Conservation (phyloP, 2,113 vertebrate genomes). For the Nesogale talazaci region DNA sequence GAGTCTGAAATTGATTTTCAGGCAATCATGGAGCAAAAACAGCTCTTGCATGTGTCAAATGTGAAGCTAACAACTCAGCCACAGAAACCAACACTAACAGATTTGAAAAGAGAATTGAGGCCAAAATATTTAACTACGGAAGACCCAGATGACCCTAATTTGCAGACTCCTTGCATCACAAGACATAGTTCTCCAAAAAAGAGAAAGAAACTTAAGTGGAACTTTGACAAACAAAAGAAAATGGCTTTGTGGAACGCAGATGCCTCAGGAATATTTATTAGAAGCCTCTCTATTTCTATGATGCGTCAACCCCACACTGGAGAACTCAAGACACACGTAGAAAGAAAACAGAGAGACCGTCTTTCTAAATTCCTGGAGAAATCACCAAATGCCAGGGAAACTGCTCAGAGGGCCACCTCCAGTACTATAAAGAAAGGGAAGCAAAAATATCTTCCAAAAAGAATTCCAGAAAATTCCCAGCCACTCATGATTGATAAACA, state of each 20-base stretch:
- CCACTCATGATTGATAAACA: not conserved
- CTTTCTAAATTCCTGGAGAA: slow-evolving; percentile 32
- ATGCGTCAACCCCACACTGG: not conserved
- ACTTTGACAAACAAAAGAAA: not conserved
- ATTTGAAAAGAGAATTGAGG: slow-evolving; percentile 44
- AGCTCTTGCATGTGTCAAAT: not conserved
- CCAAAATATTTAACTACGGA: slow-evolving; percentile 15
- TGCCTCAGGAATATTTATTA: not conserved
- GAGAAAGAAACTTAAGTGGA: slow-evolving; percentile 44
- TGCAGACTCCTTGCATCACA: not conserved
- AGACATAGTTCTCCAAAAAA: not conserved
- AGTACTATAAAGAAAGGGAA: not conserved
- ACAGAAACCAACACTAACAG: slow-evolving; percentile 20
- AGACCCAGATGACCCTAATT: not conserved
- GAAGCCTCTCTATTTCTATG: slow-evolving; percentile 41
- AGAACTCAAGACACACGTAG: not conserved
- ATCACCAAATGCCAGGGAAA: not conserved
- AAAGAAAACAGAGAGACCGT: not conserved
- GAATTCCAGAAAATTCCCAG: not conserved
- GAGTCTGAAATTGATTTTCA: not conserved
- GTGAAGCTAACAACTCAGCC: not conserved
- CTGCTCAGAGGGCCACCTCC: not conserved
- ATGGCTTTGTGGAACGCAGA: not conserved
- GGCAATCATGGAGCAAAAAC: not conserved
- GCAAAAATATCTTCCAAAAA: not conserved